These are phyloP conservation scores for Echinarachnius parma DNA, from an alignment of 53 echinoderm and acorn worm species.

Conservation along the genomic window DNA sequence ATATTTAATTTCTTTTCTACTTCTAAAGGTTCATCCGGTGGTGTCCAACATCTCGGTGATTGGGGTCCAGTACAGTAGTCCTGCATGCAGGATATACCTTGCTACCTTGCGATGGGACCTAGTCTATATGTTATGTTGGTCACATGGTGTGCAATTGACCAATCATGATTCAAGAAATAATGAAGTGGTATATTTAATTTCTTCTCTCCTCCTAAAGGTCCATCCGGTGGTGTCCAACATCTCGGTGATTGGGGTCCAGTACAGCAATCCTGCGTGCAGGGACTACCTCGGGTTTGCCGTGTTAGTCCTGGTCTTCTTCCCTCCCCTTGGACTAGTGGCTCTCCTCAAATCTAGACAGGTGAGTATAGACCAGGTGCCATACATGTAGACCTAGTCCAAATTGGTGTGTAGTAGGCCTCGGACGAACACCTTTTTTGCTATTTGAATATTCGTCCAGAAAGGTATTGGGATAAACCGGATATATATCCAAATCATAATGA, in stretches of 20 bases:
- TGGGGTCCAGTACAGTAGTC: constrained; percentile 40
- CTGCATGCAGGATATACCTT: constrained; percentile 22
- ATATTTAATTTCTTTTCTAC: neutral
- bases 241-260: constrained; percentile 42
- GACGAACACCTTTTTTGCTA: too few relatives aligned
- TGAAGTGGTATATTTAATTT: neutral
- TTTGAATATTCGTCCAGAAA: too few relatives aligned
- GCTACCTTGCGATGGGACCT: too few relatives aligned
- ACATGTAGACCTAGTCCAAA: too few relatives aligned
- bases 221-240: constrained; percentile 39
- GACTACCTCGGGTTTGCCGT: constrained; percentile 38
- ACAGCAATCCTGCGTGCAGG: constrained; percentile 21
- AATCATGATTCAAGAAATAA: too few relatives aligned
- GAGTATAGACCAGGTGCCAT: too few relatives aligned
- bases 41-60: constrained; percentile 43
- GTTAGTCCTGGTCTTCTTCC: constrained; percentile 39
- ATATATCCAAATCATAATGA: too few relatives aligned
- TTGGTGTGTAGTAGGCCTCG: too few relatives aligned
- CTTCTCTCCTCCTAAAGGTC: neutral
- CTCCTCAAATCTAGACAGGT: constrained; percentile 44
- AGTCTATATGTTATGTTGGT: too few relatives aligned
- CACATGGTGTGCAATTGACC: too few relatives aligned
- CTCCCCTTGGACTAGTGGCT: constrained; percentile 29
- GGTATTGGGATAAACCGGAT: too few relatives aligned
- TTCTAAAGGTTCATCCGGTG: constrained; percentile 22